Evolutionary conservation across 1,140 invertebrate species (phyloP), one percentile per base, ranked within the genome.

Genomic region (Bacillus rossius): DNA sequence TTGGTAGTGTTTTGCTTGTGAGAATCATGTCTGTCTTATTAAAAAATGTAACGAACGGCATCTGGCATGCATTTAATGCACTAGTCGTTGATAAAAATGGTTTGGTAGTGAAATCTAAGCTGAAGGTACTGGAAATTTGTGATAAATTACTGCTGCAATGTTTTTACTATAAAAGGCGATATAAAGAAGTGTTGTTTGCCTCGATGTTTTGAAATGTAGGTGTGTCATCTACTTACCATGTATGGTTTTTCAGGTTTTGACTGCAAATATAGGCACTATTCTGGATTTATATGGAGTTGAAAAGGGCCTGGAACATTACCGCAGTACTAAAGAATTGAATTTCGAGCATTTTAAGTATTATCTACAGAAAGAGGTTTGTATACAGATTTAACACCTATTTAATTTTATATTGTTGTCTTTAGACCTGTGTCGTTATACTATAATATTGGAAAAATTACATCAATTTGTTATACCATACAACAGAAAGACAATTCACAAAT

Each of bases 301-400:
- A 71, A 84, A 84, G 69, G 86, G 87, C 1, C 71, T 91, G 58
- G 87, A 90, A 62, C 85, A 89, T 72, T 88, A 79, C 69, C 75
- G 82, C 52, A 86, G 84, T 40, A 82, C 85, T 0, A 71, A 78
- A 57, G 79, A 76, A 52, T 72, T 92, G 41, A 85, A 79, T 62
- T 91, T 89, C 72, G 79, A 84, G 64, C 82, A 89, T 64, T 91
- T 81, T 71, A 81, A 84, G 42, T 83, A 84, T 69, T 89, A 91
- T 71, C 73, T 92, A 22, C 80, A 84, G 65, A 81, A 82, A 67
- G 87, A 90, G 73, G 73, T 72, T 56, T 55, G 55, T 63, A 17
- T 10, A 53, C 2, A 23, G n/a, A 8, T n/a, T n/a, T n/a, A n/a
- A n/a, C n/a, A n/a, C n/a, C n/a, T n/a, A n/a, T n/a, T n/a, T n/a